Base-by-base conservation (phyloP, 2,113 vertebrate genomes). In the Eudyptes chrysolophus region DNA sequence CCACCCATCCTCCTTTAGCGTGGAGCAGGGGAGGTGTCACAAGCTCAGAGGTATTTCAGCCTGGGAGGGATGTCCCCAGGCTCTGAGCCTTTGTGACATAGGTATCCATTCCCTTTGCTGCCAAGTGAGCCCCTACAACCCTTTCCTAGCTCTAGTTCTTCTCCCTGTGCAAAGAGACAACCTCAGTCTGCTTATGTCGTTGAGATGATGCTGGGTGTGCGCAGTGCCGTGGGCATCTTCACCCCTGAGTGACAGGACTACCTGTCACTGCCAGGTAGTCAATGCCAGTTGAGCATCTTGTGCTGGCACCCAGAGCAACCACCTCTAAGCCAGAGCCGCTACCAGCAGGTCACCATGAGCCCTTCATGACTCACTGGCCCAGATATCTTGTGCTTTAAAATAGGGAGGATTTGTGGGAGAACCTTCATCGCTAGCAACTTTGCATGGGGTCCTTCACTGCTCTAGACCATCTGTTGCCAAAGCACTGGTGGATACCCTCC, bases 291-390 rank as follows among this genome's bases (percentile, higher is more conserved):
- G 27, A 81, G 48, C 18, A 40, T 6, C n/a, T 38, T 18, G 6
- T 62, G 27, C 51, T 71, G 26, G 25, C 32, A 26, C 30, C 24
- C 46, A 44, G 57, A 22, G 58, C 30, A 55, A 26, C 44, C 15
- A 22, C 25, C n/a, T 65, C 61, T 66, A 25, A 62, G 3, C 55
- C 48, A 27, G 24, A 75, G n/a, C 40, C 4, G 1, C 29, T 16
- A 6, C 54, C 54, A 60, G 70, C 69, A 55, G 44, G 21, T n/a
- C 46, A 30, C 57, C 16, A 13, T 0, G 9, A 81, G 22, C 51
- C 17, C 20, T 32, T 46, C 3, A 2, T 12, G 17, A 17, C 17
- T 54, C 4, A 0, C 7, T 83, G 25, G 10, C 46, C 25, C 1
- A 3, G 17, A 1, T 9, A 15, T 22, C 38, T 82, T 38, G 2